Evolutionary conservation across 2,888 invertebrate species (phyloP), one percentile per base, ranked within the genome.

Genomic region (Hirudinaria manillensis): DNA sequence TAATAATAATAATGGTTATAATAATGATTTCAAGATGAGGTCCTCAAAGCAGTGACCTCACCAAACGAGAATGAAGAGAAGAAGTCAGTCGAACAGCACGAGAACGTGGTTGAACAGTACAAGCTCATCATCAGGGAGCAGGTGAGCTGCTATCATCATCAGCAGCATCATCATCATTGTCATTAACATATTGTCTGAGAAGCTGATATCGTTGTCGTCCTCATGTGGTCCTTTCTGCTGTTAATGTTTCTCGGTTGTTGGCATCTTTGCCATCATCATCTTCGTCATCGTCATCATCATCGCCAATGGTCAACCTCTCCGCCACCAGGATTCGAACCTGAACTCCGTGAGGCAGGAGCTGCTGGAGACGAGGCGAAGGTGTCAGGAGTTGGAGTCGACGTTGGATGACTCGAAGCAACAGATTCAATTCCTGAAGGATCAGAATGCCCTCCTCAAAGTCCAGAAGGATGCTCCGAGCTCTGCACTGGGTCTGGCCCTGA

Each of bases 111-210:
- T 61, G 86, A 89, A 36, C 93, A 94, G 85, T 95, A 94, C 86
- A 94, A 94, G 87, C 90, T 91, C 77, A 88, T 97, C 74, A 97
- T 97, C 80, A 89, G 94, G 77, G 93, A 94, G 81, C 95, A 97
- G 86, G 94, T 94, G 88, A 89, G 78, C 72, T 24, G 21, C n/a
- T n/a, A 61, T 45, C 45, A 45, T 45, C 45, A 45, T 45, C 45
- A 45, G 1, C 45, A 45, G 1, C 45, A 45, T 45, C 45, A 45
- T 45, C 45, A 45, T 45, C 45, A 45, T 45, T 16, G 13, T 45
- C 10, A 45, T 16, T 16, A 45, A 16, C 1, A 45, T 16, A n/a
- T n/a, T n/a, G n/a, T n/a, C n/a, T n/a, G n/a, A n/a, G n/a, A n/a
- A n/a, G n/a, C n/a, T n/a, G n/a, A n/a, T n/a, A n/a, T n/a, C n/a